Conservation (phyloP, 2,113 vertebrate genomes). For the Sardina pilchardus region DNA sequence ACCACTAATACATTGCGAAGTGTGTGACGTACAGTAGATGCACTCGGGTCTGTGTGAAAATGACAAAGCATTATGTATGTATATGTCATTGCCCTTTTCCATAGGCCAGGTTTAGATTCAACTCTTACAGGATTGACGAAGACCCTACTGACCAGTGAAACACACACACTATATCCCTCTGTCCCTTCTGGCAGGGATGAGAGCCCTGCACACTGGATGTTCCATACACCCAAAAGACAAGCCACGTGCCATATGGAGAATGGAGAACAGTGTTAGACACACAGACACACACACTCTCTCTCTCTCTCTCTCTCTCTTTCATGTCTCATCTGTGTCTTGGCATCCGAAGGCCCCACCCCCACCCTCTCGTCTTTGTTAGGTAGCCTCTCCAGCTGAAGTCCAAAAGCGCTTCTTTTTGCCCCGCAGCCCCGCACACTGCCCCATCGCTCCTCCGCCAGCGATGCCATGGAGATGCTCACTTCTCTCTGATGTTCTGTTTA, state of each 20-base stretch:
- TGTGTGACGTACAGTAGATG: neutral
- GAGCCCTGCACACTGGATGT: neutral
- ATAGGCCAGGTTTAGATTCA: neutral
- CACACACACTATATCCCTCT: neutral
- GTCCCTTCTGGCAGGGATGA: neutral
- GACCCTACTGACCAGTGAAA: neutral
- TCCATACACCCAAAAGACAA: neutral
- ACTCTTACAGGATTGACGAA: too few species aligned
- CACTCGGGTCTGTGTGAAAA: neutral
- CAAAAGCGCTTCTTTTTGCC: conserved; percentile 16
- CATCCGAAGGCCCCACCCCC: neutral
- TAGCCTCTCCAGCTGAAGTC: conserved; percentile 10
- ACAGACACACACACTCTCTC: neutral
- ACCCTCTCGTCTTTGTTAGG: conserved; percentile 16
- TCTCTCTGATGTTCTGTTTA: neutral
- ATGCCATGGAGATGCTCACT: neutral
- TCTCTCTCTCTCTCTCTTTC: neutral
- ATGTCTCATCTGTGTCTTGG: neutral
- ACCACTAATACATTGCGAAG: too few species aligned
- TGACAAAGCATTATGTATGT: neutral
- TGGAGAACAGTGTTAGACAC: neutral
- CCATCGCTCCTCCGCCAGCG: neutral
- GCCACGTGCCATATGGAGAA: neutral
- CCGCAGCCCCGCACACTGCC: neutral
- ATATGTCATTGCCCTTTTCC: too few species aligned